Evolutionary conservation across 2,113 vertebrate species (phyloP).

Genomic region (Sus scrofa): DNA sequence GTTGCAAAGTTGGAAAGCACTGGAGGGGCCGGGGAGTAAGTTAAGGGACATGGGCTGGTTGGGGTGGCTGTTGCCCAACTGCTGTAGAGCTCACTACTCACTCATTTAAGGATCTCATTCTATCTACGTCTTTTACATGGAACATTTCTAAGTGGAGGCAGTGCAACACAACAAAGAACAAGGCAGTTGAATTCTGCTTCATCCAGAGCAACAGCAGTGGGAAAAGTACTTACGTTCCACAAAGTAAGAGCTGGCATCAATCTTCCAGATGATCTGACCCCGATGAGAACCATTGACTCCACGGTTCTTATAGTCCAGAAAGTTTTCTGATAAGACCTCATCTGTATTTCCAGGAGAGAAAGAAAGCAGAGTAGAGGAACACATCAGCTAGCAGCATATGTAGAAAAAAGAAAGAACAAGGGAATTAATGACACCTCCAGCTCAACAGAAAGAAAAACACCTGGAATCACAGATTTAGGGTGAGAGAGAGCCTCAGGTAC

Average conservation of each 20-base stretch:
- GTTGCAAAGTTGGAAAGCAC: neutral
- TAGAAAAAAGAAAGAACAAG: neutral
- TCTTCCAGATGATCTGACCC: constrained; percentile 98
- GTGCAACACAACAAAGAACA: neutral
- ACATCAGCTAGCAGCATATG: neutral
- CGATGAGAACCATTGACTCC: constrained; percentile 97
- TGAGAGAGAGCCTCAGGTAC: neutral
- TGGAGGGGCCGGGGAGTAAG: neutral
- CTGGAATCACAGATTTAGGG: neutral
- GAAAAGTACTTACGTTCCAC: constrained; percentile 92
- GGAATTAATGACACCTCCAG: neutral
- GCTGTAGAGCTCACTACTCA: neutral
- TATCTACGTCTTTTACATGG: neutral
- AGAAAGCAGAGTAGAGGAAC: constrained; percentile 46
- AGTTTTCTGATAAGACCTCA: constrained; percentile 97
- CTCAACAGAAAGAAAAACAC: neutral
- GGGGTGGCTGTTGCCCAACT: neutral
- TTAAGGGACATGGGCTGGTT: neutral
- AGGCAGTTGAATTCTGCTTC: neutral
- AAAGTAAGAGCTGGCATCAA: constrained; percentile 95
- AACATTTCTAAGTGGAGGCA: neutral
- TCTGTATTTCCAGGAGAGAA: constrained; percentile 85
- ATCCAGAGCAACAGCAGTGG: neutral
- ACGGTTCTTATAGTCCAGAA: constrained; percentile 98
- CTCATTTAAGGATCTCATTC: neutral